Conservation (phyloP, 1,140 invertebrate genomes). For the Drosophila nigrodunni region DNA sequence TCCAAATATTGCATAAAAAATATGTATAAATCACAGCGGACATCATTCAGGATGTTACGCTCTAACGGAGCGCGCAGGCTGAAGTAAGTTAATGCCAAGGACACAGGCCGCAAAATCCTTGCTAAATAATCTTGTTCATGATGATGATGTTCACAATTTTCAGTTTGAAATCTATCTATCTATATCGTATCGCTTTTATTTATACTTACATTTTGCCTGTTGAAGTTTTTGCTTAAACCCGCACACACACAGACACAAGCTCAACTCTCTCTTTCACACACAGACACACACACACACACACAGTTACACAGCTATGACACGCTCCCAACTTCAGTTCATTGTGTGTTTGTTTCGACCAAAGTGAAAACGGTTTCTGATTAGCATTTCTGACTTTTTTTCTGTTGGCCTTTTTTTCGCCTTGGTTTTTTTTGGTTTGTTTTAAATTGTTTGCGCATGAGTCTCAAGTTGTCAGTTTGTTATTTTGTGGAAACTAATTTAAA, state of each 20-base stretch:
- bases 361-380: slow-evolving; percentile 47
- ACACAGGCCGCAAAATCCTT: slow-evolving; percentile 26
- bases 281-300: slow-evolving; percentile 4
- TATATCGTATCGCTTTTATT: slow-evolving; percentile 11
- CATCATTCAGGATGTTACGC: slow-evolving; percentile 85
- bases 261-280: too few species aligned
- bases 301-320: slow-evolving; percentile 1
- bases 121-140: slow-evolving; percentile 37
- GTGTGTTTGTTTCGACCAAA: slow-evolving; percentile 36
- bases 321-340: slow-evolving; percentile 21
- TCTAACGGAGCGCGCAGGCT: slow-evolving; percentile 84
- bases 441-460: slow-evolving; percentile 80
- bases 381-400: slow-evolving; percentile 45
- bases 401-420: slow-evolving; percentile 1
- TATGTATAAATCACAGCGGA: slow-evolving; percentile 65
- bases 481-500: slow-evolving; percentile 71
- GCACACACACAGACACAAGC: slow-evolving; percentile 10
- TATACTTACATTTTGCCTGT: slow-evolving; percentile 26
- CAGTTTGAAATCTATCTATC: slow-evolving; percentile 36
- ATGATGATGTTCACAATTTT: slow-evolving; percentile 50
- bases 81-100: slow-evolving; percentile 80
- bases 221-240: slow-evolving; percentile 41
- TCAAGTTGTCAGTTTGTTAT: slow-evolving; percentile 39
- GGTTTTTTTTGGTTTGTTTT: slow-evolving; percentile 67
- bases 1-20: slow-evolving; percentile 1